Evolutionary conservation across 2,888 invertebrate species (phyloP).

Genomic region (Agrypnus murinus): DNA sequence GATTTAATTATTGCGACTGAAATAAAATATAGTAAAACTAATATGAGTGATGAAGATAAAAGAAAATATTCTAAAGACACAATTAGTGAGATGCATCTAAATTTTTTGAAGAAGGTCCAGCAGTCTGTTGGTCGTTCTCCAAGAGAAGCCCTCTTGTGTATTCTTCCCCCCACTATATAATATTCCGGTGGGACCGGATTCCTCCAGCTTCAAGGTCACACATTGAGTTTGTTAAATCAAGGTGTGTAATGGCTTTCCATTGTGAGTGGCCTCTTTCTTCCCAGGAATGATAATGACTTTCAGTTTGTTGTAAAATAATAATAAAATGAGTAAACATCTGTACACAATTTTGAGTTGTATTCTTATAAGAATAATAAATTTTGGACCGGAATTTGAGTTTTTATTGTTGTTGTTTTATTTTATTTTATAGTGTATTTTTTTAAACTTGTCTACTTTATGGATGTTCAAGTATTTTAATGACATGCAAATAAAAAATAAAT

Average conservation of each 20-base stretch:
- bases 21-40: too few relatives aligned
- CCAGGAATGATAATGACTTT: conserved; percentile 52
- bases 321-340: conserved; percentile 39
- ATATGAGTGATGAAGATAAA: too few relatives aligned
- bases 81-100: conserved; percentile 34
- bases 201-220: conserved; percentile 67
- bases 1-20: too few relatives aligned
- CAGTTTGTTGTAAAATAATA: conserved; percentile 48
- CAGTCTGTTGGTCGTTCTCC: conserved; percentile 9
- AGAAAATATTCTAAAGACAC: neutral
- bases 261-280: conserved; percentile 53
- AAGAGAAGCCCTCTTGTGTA: conserved; percentile 24
- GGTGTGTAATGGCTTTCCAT: conserved; percentile 61
- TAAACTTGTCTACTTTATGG: conserved; percentile 43
- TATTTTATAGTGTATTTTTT: too few relatives aligned
- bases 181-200: conserved; percentile 69
- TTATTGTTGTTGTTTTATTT: conserved; percentile 19
- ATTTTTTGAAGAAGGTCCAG: conserved; percentile 28
- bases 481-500: conserved; percentile 64
- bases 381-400: conserved; percentile 33
- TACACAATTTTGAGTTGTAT: conserved; percentile 23
- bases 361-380: conserved; percentile 37
- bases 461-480: conserved; percentile 43
- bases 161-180: conserved; percentile 49
- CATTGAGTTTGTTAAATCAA: conserved; percentile 60